Conservation (phyloP, 2,888 invertebrate genomes). For the Synergus umbraculus region DNA sequence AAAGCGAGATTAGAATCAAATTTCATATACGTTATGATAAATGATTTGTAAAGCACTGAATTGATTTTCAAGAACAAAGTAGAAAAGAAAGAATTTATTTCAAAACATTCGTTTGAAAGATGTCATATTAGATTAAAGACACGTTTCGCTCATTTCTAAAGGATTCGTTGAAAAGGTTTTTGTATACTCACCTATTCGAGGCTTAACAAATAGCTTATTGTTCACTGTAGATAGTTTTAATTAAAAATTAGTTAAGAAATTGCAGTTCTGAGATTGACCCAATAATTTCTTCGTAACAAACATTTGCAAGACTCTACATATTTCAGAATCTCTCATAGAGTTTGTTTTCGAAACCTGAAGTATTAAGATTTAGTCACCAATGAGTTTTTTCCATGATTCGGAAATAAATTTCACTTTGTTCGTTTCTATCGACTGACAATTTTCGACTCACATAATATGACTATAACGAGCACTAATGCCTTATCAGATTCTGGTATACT, state of each 20-base stretch:
- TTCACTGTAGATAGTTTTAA: not conserved
- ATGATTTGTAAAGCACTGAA: not conserved
- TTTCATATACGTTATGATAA: not conserved
- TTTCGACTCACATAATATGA: constrained; percentile 8
- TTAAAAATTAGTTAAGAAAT: not conserved
- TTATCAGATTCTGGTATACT: constrained; percentile 38
- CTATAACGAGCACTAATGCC: constrained; percentile 49
- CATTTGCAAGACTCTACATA: not conserved
- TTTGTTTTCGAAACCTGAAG: constrained; percentile 11
- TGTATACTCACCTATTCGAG: not conserved
- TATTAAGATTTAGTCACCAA: constrained; percentile 1
- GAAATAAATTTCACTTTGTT: constrained; percentile 32
- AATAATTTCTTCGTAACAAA: not conserved
- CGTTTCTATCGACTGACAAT: not conserved
- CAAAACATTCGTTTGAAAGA: not conserved
- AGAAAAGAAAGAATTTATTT: not conserved
- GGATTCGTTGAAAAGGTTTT: not conserved
- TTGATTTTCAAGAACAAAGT: not conserved
- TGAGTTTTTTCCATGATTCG: not conserved
- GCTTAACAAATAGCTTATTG: not conserved
- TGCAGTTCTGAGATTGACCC: not conserved
- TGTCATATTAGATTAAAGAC: not conserved
- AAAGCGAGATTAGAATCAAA: not conserved
- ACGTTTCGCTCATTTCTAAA: not conserved
- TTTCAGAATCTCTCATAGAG: not conserved